phyloP scores from a whole-genome alignment of 2,113 vertebrate genomes.

The Hepsetus odoe region DNA sequence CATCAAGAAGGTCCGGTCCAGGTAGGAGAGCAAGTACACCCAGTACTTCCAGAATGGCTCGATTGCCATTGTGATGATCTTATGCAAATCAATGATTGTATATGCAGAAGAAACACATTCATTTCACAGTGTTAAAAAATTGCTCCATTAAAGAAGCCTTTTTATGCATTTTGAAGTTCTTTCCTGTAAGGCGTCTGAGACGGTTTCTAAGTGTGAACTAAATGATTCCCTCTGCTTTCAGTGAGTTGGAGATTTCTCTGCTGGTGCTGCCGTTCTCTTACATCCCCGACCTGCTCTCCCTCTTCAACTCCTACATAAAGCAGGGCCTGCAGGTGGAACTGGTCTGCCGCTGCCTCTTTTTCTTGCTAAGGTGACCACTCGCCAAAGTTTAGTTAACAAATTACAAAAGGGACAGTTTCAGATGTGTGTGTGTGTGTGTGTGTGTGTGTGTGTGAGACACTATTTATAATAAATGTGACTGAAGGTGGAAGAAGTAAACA shows the following conservation, averaged over 20 bases:
- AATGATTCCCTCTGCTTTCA: slow-evolving; percentile 55
- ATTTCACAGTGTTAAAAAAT: too few relatives aligned
- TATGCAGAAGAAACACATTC: neutral
- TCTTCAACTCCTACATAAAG: slow-evolving; percentile 85
- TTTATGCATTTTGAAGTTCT: too few relatives aligned
- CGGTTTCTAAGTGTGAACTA: neutral
- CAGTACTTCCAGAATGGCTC: neutral
- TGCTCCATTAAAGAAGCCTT: too few relatives aligned
- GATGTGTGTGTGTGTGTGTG: too few relatives aligned
- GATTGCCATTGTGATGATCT: too few relatives aligned
- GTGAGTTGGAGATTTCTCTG: slow-evolving; percentile 93
- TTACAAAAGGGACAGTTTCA: too few relatives aligned
- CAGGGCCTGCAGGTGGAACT: slow-evolving; percentile 86
- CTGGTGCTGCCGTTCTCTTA: slow-evolving; percentile 94
- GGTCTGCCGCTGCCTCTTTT: slow-evolving; percentile 92
- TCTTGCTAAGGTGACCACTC: slow-evolving; percentile 84
- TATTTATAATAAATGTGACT: too few relatives aligned
- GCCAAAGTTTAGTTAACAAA: neutral
- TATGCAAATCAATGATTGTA: neutral
- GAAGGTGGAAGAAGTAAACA: neutral
- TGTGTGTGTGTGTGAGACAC: too few relatives aligned
- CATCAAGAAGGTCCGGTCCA: slow-evolving; percentile 92
- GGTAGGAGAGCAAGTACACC: slow-evolving; percentile 71
- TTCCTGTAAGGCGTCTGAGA: too few relatives aligned
- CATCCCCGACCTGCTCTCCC: slow-evolving; percentile 84